Conservation (phyloP, 1,140 invertebrate species). For the Mactra quadrangularis region DNA sequence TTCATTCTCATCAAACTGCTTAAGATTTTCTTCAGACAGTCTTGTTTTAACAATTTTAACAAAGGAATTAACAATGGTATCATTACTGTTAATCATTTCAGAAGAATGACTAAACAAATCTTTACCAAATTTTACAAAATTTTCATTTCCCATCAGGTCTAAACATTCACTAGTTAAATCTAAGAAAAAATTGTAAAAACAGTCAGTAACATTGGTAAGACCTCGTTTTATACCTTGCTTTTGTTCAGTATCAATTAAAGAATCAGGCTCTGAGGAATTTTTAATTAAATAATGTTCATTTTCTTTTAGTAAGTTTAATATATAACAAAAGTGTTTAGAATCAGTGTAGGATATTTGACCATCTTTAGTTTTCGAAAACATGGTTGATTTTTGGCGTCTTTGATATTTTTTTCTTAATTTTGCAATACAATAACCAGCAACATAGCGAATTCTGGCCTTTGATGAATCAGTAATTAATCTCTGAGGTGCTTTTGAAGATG, state of each 20-base stretch:
- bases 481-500: background rate
- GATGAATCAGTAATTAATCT: constrained; percentile 19
- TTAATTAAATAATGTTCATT: background rate
- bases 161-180: background rate
- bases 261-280: background rate
- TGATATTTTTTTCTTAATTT: background rate
- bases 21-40: background rate
- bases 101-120: background rate
- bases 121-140: background rate
- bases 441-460: constrained; percentile 30
- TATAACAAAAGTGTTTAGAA: background rate
- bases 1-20: background rate
- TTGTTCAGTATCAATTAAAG: constrained; percentile 3
- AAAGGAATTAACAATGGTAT: background rate
- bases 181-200: background rate
- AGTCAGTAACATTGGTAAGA: background rate
- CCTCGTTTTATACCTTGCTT: background rate
- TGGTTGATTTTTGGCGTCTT: background rate
- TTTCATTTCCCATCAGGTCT: background rate
- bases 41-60: background rate
- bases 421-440: constrained; percentile 9
- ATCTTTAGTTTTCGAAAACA: background rate
- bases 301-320: background rate
- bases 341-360: background rate
- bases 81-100: background rate